Evolutionary conservation across 2,113 vertebrate genomes (phyloP), one percentile per base, ranked within the genome.

Genomic region (Brachypodius melanocephalos): DNA sequence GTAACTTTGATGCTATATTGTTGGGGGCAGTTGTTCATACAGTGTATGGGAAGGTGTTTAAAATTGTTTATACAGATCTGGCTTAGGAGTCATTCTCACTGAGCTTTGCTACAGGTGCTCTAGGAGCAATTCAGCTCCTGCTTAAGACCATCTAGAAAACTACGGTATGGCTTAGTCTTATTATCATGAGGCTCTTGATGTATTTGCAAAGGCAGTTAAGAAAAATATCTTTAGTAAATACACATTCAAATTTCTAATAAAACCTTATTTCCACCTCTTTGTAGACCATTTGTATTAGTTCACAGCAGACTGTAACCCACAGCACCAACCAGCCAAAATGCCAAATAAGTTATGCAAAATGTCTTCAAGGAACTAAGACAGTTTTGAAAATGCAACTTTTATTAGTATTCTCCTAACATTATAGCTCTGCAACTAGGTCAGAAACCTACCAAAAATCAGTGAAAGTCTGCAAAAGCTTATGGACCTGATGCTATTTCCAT

Each of bases 191-290:
- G 58, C 79, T 48, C 42, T 74, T 67, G 31, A 77, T 25, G 31
- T 80, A 45, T 95, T 94, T 94, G 48, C 40, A 58, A 94, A 94
- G 38, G 52, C 62, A 93, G 61, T 90, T 92, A 86, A 91, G 62
- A 63, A 90, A 65, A 45, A 17, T n/a, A 31, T 34, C 43, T 82
- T 91, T 51, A 59, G 49, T 57, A 88, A 89, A 62, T 18, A 57
- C 15, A 62, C 13, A 58, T 79, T 79, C 14, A 81, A 51, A 52
- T 86, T 77, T 62, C n/a, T 36, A 77, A 62, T 49, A 84, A 74
- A 73, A 40, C 6, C n/a, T 36, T 1, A 55, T 69, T 73, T 52
- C 48, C 31, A 40, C 32, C 18, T 63, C 40, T 68, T 88, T 36
- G 52, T 42, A 82, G 31, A 78, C 19, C 13, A 49, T 48, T 74